Evolutionary conservation across 2,888 invertebrate genomes (phyloP).

Genomic region (Epinotia brunnichana): DNA sequence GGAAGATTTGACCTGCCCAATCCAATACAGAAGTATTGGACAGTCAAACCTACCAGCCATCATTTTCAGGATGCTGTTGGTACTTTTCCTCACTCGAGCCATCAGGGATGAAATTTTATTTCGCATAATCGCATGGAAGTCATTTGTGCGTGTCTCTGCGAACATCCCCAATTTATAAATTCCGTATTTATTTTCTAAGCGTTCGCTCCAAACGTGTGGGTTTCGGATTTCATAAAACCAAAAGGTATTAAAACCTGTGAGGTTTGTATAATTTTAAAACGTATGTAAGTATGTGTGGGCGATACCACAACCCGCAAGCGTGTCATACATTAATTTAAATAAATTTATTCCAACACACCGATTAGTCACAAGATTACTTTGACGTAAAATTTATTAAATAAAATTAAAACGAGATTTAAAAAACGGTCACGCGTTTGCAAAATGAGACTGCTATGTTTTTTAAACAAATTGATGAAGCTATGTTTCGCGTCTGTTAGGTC

Average conservation of each 20-base stretch:
- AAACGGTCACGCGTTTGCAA: background rate
- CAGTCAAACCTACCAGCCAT: too few species aligned
- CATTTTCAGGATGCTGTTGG: too few species aligned
- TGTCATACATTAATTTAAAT: constrained; percentile 25
- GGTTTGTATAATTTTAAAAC: background rate
- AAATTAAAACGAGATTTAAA: constrained; percentile 3
- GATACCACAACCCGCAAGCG: background rate
- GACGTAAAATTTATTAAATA: constrained; percentile 9
- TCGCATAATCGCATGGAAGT: too few species aligned
- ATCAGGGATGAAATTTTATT: too few species aligned
- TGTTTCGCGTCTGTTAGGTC: too few species aligned
- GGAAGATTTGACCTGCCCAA: too few species aligned
- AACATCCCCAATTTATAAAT: too few species aligned
- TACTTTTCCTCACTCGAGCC: too few species aligned
- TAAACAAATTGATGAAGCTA: too few species aligned
- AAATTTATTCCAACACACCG: constrained; percentile 20
- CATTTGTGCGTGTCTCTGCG: too few species aligned
- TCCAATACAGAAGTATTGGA: too few species aligned
- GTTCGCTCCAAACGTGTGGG: background rate
- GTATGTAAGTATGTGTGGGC: background rate
- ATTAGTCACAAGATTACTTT: constrained; percentile 18
- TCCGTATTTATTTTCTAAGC: background rate
- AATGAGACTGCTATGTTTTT: background rate
- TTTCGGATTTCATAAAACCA: background rate
- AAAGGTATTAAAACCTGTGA: background rate